Evolutionary conservation across 2,888 invertebrate species (phyloP), one percentile per base, ranked within the genome.

Genomic region (Cylindroiulus punctatus): DNA sequence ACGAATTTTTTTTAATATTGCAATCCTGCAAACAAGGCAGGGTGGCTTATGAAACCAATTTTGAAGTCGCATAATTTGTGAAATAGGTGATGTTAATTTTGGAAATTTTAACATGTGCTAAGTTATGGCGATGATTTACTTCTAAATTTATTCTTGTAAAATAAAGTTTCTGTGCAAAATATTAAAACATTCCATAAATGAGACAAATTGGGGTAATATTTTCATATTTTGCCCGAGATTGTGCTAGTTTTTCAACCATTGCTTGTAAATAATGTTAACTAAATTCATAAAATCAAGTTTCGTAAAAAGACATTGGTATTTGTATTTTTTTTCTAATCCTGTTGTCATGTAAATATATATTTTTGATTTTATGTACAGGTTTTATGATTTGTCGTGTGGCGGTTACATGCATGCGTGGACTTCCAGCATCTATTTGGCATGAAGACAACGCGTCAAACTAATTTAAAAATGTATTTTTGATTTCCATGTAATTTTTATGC

Each of bases 241-340:
- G 26, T 65, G 26, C 26, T 65, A 65, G 65, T 26, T 65, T 65
- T 65, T 65, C 7, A 65, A 65, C 65, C 57, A 65, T 65, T 65
- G 65, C 65, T 65, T 65, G 65, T 65, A 65, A 26, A 65, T 65
- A 52, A 65, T 65, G 26, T 65, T 65, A 65, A 65, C 26, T 65
- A n/a, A 65, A 65, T 65, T 65, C 65, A 65, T 65, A 65, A 65
- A 65, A 65, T 65, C 22, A 65, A 65, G 65, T 65, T 65, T 65
- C 65, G n/a, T 65, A 65, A 65, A 22, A 65, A 65, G 10, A 12
- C 0, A 26, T 5, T 26, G 44, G 44, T 12, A 65, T 65, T 65
- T 26, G 65, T 65, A 12, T 65, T 65, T 65, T 26, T 36, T 36
- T 36, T 36, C 3, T 4, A 36, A 36, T 36, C 36, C 36, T 36